Evolutionary conservation across 1,140 invertebrate genomes (phyloP).

Genomic region (Mycetomoellerius zeteki): DNA sequence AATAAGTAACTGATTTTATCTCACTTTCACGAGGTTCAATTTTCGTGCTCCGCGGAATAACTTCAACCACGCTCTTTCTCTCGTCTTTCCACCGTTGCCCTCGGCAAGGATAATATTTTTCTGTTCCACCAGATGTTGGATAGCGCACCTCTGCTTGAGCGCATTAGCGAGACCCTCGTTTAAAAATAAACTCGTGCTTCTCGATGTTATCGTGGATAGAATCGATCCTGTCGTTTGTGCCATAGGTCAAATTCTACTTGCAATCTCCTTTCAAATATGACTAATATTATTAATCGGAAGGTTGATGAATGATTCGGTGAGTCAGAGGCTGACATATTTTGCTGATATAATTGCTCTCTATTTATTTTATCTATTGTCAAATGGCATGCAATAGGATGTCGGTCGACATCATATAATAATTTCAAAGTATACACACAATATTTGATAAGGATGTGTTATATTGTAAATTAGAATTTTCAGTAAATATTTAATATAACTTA

Average conservation of each 20-base stretch:
- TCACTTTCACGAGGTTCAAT: slow-evolving; percentile 1
- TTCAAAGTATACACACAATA: neutral
- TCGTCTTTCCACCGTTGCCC: neutral
- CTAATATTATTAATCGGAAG: slow-evolving; percentile 21
- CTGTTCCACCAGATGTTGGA: slow-evolving; percentile 26
- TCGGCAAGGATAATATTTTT: slow-evolving; percentile 49
- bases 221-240: slow-evolving; percentile 49
- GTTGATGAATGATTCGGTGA: neutral
- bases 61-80: slow-evolving; percentile 1
- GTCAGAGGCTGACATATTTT: neutral
- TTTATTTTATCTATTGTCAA: neutral
- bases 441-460: neutral
- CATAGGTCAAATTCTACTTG: slow-evolving; percentile 67
- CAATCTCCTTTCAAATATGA: neutral
- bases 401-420: neutral
- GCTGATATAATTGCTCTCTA: neutral
- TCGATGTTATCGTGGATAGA: slow-evolving; percentile 30
- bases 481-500: slow-evolving; percentile 7
- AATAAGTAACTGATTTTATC: neutral
- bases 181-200: slow-evolving; percentile 67
- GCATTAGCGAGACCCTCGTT: slow-evolving; percentile 58
- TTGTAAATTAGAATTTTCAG: neutral
- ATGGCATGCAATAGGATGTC: neutral
- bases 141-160: slow-evolving; percentile 38
- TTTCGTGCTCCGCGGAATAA: slow-evolving; percentile 22